These are phyloP conservation scores for Maniola hyperantus DNA, from an alignment of 2,888 invertebrate genomes.

Conservation along the genomic window DNA sequence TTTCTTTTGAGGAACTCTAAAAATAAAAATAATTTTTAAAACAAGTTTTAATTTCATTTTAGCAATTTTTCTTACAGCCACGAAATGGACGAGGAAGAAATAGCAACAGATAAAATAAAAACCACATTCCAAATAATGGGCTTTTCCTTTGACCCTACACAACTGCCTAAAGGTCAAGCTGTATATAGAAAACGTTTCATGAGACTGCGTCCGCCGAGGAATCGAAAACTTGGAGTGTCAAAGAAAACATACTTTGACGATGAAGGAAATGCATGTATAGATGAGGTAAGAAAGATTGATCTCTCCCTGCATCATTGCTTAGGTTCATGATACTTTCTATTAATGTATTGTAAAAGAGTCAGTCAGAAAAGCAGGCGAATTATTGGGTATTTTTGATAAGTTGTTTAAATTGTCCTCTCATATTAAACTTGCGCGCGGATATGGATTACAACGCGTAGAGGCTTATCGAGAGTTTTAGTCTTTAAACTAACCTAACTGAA, in stretches of 20 bases:
- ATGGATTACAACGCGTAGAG: too few relatives aligned
- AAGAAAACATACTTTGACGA: slow-evolving; percentile 86
- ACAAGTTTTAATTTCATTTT: not conserved
- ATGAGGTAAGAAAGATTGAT: slow-evolving; percentile 50
- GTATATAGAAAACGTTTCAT: slow-evolving; percentile 85
- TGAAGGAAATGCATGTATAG: slow-evolving; percentile 81
- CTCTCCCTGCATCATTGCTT: not conserved
- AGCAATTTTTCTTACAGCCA: slow-evolving; percentile 67
- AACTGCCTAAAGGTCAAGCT: slow-evolving; percentile 80
- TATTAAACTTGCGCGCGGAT: too few relatives aligned
- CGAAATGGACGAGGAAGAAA: slow-evolving; percentile 77
- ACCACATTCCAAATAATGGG: slow-evolving; percentile 86
- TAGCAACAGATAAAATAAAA: slow-evolving; percentile 81
- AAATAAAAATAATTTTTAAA: too few relatives aligned
- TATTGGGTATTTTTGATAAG: too few relatives aligned
- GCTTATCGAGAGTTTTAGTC: too few relatives aligned
- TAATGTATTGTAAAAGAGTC: too few relatives aligned
- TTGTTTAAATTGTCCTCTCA: too few relatives aligned
- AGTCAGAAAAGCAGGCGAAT: too few relatives aligned
- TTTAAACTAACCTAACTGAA: too few relatives aligned
- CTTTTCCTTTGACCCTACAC: slow-evolving; percentile 60
- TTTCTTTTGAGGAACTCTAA: too few relatives aligned
- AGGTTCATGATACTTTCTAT: not conserved
- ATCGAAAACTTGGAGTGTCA: slow-evolving; percentile 59
- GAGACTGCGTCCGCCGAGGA: slow-evolving; percentile 76